Base-by-base conservation (phyloP, 2,797 vertebrate species). In the Amniataba percoides region DNA sequence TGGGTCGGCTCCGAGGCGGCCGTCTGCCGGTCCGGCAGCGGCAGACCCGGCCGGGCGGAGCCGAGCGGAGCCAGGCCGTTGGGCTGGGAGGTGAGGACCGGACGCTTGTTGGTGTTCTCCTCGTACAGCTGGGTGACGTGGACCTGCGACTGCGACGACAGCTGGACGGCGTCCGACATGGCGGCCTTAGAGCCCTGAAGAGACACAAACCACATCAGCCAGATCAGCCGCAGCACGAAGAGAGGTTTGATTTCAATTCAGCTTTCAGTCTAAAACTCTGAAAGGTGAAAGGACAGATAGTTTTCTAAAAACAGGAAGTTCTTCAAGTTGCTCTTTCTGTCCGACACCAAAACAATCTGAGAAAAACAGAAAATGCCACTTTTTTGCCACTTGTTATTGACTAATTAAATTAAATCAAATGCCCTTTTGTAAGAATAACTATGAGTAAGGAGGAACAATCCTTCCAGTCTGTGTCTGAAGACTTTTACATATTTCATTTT, bases 51-150 rank as follows among this genome's bases (percentile, higher is more conserved):
- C 87, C 97, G 96, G 77, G 95, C 83, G 85, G 96, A 78, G 84
- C 83, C 85, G 68, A 96, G 89, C 0, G 97, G 83, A 6, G 96
- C 95, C 85, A 98, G 96, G 88, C 98, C 98, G 36, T 99, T 99
- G n/a, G 97, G 97, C 87, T 99, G 98, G 0, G 97, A 95, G 0
- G 96, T 97, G 82, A 98, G 94, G 86, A 98, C 96, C 0, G 95
- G 96, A 85, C 97, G 95, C 89, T 98, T 99, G 96, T 97, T 98
- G 90, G 96, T 97, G 89, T 97, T 98, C 72, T 99, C 98, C 93
- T 99, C 98, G 48, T 97, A 98, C 81, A 98, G 95, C 91, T 97
- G 97, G 77, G 97, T 96, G 87, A 97, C 95, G 75, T 97, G 97
- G 84, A 97, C 96, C 74, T 98, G 97, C 72, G 94, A 93, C 87